Conservation (phyloP, 2,888 invertebrate species). For the Magallana nippona region DNA sequence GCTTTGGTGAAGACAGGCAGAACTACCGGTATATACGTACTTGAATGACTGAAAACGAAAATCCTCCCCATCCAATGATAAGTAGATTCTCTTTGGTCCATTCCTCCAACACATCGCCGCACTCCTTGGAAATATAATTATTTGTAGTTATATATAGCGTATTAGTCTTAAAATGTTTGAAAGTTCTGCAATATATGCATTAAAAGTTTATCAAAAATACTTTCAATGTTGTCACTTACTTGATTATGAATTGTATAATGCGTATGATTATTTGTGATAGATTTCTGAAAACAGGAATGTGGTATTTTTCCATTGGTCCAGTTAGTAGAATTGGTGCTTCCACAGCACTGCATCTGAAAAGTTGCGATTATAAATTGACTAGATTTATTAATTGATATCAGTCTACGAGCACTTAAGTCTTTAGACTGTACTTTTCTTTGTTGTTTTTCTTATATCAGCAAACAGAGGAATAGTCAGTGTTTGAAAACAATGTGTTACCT, state of each 20-base stretch:
- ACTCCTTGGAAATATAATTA: background rate
- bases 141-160: too few relatives aligned
- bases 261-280: background rate
- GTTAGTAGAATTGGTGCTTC: background rate
- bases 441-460: too few relatives aligned
- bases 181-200: background rate
- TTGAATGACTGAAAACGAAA: conserved; percentile 2
- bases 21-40: background rate
- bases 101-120: background rate
- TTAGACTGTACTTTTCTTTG: too few relatives aligned
- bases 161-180: background rate
- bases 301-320: background rate
- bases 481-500: too few relatives aligned
- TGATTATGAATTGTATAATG: background rate
- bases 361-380: too few relatives aligned
- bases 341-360: conserved; percentile 6
- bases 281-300: background rate
- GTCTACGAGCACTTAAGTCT: too few relatives aligned
- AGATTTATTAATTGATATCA: too few relatives aligned
- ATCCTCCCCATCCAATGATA: conserved; percentile 24
- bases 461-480: too few relatives aligned
- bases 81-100: conserved; percentile 8
- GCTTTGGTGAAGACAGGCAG: background rate
- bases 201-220: background rate
- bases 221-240: background rate